These are phyloP conservation scores for Leucopsar rothschildi DNA, from an alignment of 2,113 vertebrate genomes.

Conservation along the genomic window DNA sequence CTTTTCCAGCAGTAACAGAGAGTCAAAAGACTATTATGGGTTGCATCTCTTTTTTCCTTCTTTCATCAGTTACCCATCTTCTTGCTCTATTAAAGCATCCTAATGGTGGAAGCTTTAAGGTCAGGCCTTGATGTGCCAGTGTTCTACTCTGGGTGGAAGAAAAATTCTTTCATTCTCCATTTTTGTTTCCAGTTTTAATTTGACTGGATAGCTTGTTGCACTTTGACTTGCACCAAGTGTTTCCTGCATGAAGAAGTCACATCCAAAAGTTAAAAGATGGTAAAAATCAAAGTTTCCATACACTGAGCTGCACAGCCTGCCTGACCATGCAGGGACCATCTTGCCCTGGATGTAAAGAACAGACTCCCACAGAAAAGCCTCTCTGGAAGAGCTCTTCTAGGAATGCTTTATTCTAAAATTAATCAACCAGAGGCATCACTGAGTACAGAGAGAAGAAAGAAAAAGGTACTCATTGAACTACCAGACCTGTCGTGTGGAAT, in stretches of 20 bases:
- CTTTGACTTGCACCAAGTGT: conserved; percentile 16
- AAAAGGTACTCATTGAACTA: neutral
- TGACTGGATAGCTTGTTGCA: conserved; percentile 36
- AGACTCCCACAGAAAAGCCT: neutral
- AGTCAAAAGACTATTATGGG: neutral
- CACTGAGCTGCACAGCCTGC: neutral
- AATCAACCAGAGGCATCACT: neutral
- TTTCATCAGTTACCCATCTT: conserved; percentile 3
- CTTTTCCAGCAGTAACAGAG: neutral
- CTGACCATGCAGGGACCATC: conserved; percentile 6
- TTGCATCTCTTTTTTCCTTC: neutral
- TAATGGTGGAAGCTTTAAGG: conserved; percentile 8
- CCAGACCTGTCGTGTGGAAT: neutral
- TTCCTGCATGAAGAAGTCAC: neutral
- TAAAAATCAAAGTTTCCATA: conserved; percentile 27
- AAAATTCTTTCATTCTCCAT: neutral
- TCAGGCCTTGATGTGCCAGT: neutral
- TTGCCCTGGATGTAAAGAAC: conserved; percentile 10
- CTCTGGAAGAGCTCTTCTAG: neutral
- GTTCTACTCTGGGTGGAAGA: neutral
- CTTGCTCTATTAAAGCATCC: conserved; percentile 16
- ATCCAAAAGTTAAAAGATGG: conserved; percentile 26
- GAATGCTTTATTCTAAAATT: conserved; percentile 46
- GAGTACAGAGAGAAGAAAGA: neutral
- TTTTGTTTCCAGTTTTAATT: conserved; percentile 48